Conservation (phyloP, 2,888 invertebrate species). For the Drosophila anceps region DNA sequence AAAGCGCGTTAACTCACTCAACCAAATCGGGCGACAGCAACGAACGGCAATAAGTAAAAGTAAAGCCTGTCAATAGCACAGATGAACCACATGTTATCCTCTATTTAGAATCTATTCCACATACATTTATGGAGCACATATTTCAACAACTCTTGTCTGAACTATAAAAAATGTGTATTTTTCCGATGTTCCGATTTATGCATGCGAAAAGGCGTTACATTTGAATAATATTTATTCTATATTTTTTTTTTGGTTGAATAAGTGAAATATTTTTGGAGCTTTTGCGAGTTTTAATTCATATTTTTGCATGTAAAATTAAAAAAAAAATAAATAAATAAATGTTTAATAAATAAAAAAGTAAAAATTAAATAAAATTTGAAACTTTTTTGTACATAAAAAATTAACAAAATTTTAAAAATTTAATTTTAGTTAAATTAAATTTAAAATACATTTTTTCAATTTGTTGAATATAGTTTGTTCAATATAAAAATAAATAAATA, state of each 20-base stretch:
- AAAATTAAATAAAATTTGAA: too few relatives aligned
- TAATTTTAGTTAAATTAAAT: too few relatives aligned
- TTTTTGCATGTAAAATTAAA: not conserved
- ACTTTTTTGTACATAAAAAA: too few relatives aligned
- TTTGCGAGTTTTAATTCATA: not conserved
- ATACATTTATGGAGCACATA: conserved; percentile 1
- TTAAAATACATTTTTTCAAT: too few relatives aligned
- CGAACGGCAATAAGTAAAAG: conserved; percentile 23
- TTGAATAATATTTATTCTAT: not conserved
- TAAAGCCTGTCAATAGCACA: conserved; percentile 1
- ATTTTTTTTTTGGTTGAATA: not conserved
- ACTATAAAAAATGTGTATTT: not conserved
- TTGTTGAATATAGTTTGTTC: too few relatives aligned
- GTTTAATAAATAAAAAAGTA: too few relatives aligned
- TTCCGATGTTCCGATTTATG: not conserved
- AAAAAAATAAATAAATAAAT: too few relatives aligned
- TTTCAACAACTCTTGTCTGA: not conserved
- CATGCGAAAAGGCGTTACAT: not conserved
- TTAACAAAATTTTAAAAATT: too few relatives aligned
- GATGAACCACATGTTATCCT: conserved; percentile 23
- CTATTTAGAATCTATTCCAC: not conserved
- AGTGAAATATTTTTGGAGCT: not conserved
- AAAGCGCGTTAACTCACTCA: conserved; percentile 53
- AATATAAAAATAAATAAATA: too few relatives aligned
- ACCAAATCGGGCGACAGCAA: conserved; percentile 48